A percentile compares a stretch with the other conserved stretches of the same genome.
Evolutionary conservation across 2,113 vertebrate species (phyloP).

Genomic region (Thomomys bottae): DNA sequence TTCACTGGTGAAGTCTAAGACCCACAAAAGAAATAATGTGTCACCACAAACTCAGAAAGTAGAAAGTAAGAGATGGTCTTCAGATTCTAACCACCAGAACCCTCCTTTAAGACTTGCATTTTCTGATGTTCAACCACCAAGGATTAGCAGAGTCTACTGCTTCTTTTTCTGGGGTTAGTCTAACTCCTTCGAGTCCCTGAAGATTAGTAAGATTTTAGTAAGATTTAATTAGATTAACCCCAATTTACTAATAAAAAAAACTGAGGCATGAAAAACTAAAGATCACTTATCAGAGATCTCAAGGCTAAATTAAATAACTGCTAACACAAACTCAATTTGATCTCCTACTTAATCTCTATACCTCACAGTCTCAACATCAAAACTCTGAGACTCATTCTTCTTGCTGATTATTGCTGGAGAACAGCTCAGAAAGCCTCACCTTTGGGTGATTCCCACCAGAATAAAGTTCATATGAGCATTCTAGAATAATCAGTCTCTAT

Average conservation of each 20-base stretch:
- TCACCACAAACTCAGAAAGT: too few relatives aligned
- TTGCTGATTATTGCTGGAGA: background rate
- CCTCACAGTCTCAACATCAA: background rate
- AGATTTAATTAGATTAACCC: background rate
- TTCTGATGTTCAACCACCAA: background rate
- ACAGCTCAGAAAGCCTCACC: background rate
- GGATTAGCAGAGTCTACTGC: background rate
- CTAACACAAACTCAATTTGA: background rate
- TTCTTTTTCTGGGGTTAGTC: background rate
- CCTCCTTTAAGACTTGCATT: background rate
- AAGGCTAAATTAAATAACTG: background rate
- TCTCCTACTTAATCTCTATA: background rate
- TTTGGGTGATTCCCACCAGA: background rate
- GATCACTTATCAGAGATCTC: background rate
- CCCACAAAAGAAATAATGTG: too few relatives aligned
- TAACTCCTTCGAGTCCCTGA: background rate
- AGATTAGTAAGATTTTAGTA: background rate
- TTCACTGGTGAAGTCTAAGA: too few relatives aligned
- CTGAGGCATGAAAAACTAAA: background rate
- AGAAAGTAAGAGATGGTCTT: background rate
- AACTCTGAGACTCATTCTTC: background rate
- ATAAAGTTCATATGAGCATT: background rate
- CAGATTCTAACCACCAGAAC: background rate
- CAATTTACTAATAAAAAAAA: conserved; percentile 9
- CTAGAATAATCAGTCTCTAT: background rate